Percentiles rank a stretch among this genome's conserved stretches.
These are phyloP conservation scores for Anguilla rostrata DNA, from an alignment of 2,113 vertebrate genomes.

Conservation along the genomic window DNA sequence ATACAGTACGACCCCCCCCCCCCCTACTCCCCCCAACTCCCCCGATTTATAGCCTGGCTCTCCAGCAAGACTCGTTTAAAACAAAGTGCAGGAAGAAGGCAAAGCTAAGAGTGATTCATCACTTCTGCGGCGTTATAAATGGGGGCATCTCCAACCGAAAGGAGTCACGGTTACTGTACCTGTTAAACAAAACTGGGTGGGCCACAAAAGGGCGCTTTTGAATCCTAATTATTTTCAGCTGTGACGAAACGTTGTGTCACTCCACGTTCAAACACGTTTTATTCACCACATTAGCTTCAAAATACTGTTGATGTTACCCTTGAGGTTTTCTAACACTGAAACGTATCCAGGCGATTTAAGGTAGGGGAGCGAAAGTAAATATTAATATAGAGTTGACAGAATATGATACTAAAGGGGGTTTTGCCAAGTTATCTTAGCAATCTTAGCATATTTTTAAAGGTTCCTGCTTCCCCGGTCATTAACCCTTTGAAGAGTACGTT, in stretches of 20 bases:
- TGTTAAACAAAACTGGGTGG: constrained; percentile 46
- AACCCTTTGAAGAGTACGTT: background rate
- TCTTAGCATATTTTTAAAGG: background rate
- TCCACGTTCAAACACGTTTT: constrained; percentile 51
- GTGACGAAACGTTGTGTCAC: constrained; percentile 47
- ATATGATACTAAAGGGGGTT: background rate
- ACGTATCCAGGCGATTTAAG: background rate
- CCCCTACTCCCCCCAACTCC: background rate
- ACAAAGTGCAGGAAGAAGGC: constrained; percentile 14
- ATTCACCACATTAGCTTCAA: constrained; percentile 37
- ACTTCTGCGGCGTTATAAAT: constrained; percentile 23
- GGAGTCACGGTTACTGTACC: constrained; percentile 49
- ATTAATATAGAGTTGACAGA: background rate
- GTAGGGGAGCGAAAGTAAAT: background rate
- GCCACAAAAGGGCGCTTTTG: constrained; percentile 36
- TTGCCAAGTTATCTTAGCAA: background rate
- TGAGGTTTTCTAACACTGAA: background rate
- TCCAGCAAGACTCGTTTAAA: constrained; percentile 24
- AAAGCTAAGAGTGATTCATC: constrained; percentile 19
- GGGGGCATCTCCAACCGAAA: constrained; percentile 38
- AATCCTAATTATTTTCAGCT: constrained; percentile 40
- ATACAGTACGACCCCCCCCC: background rate
- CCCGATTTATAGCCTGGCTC: constrained; percentile 12
- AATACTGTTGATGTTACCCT: constrained; percentile 11
- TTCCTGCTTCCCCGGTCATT: background rate